These are phyloP conservation scores for Perognathus longimembris DNA, from an alignment of 2,113 vertebrate species.

Conservation along the genomic window DNA sequence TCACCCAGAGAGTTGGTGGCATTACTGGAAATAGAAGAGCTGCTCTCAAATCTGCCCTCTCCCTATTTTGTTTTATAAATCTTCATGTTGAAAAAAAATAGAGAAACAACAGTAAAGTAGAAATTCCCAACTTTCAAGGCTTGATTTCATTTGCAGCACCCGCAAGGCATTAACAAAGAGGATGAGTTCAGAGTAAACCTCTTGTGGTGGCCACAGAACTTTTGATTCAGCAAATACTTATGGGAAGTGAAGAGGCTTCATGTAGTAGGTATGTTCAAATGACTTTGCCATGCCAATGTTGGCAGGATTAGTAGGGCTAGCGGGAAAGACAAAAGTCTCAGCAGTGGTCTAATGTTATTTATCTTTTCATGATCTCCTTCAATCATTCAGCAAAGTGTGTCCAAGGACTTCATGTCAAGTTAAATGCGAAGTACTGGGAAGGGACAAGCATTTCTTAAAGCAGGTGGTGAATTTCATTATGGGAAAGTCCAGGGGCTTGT, in stretches of 20 bases:
- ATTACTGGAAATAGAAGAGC: neutral
- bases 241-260: neutral
- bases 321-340: neutral
- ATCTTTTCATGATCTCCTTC: neutral
- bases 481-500: neutral
- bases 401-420: neutral
- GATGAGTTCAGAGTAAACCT: neutral
- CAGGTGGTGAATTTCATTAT: neutral
- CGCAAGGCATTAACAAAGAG: neutral
- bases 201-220: neutral
- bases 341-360: conserved; percentile 17
- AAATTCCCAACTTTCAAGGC: neutral
- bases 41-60: neutral
- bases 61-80: neutral
- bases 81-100: neutral
- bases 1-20: neutral
- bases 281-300: neutral
- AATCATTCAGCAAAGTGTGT: neutral
- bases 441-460: neutral
- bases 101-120: neutral
- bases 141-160: conserved; percentile 19
- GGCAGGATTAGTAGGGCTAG: neutral
- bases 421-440: neutral
- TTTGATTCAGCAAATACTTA: neutral
- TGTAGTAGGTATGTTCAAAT: neutral